A percentile compares a stretch with the other conserved stretches of the same genome.
These are phyloP conservation scores for Leptodactylus fuscus DNA, from an alignment of 2,113 vertebrate genomes.

Conservation along the genomic window DNA sequence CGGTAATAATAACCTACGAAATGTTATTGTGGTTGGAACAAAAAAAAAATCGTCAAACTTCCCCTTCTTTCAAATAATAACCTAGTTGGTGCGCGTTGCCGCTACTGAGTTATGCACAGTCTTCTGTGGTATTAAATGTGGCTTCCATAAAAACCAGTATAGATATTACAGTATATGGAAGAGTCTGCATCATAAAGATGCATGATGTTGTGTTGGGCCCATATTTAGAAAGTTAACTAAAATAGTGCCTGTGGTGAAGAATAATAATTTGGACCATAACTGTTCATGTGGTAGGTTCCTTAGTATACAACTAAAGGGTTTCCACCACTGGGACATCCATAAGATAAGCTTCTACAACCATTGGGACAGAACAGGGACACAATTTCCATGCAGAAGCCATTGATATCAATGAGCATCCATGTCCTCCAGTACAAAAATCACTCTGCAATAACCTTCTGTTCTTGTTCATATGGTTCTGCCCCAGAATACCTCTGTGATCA, in stretches of 20 bases:
- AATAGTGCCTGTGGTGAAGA: not conserved
- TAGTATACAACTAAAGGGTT: too few species aligned
- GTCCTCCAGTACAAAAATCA: too few species aligned
- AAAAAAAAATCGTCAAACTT: conserved; percentile 82
- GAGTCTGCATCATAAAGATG: not conserved
- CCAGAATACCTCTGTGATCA: not conserved
- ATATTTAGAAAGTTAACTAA: too few species aligned
- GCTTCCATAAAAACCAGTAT: not conserved
- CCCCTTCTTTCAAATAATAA: conserved; percentile 77
- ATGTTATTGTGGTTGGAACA: conserved; percentile 90
- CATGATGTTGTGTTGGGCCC: not conserved
- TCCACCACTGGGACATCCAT: too few species aligned
- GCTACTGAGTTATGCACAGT: conserved; percentile 2
- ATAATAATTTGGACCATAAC: not conserved
- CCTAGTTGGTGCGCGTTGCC: conserved; percentile 43
- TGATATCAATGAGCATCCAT: too few species aligned
- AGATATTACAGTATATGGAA: not conserved
- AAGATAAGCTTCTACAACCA: too few species aligned
- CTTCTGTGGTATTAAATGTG: not conserved
- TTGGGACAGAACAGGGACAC: accelerated
- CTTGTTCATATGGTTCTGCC: not conserved
- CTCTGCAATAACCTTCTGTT: too few species aligned
- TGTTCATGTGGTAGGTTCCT: not conserved
- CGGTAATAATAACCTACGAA: conserved; percentile 98
- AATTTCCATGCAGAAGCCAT: not conserved